phyloP scores from a whole-genome alignment of 2,113 vertebrate genomes.

The Saiga tatarica region DNA sequence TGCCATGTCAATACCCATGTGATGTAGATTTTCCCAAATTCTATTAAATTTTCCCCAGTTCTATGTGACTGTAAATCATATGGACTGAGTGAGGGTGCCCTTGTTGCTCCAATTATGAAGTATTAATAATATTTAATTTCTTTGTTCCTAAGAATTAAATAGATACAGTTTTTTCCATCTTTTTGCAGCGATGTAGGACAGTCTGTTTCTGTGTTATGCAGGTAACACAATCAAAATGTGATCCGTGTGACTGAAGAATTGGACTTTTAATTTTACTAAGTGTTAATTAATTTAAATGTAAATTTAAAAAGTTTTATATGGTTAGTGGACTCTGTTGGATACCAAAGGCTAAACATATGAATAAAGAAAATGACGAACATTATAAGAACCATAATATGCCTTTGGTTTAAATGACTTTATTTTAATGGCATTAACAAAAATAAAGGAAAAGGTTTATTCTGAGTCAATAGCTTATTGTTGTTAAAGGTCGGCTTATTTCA shows the following conservation, averaged over 20 bases:
- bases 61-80: background rate
- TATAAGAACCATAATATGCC: background rate
- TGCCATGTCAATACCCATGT: background rate
- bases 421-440: background rate
- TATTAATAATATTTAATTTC: background rate
- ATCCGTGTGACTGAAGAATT: background rate
- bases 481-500: background rate
- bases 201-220: background rate
- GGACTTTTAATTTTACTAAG: conserved; percentile 11
- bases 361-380: background rate
- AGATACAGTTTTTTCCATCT: background rate
- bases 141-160: background rate
- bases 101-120: background rate
- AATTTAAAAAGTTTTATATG: background rate
- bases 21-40: background rate
- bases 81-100: background rate
- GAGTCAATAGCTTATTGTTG: background rate
- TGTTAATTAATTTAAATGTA: conserved; percentile 24
- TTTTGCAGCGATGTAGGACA: background rate
- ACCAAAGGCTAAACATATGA: background rate
- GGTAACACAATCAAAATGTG: background rate
- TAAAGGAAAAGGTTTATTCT: background rate
- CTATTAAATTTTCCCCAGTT: too few relatives aligned
- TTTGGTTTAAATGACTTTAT: background rate
- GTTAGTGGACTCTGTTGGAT: background rate